Evolutionary conservation across 2,888 invertebrate species (phyloP).

Genomic region (Orchestes rusci): DNA sequence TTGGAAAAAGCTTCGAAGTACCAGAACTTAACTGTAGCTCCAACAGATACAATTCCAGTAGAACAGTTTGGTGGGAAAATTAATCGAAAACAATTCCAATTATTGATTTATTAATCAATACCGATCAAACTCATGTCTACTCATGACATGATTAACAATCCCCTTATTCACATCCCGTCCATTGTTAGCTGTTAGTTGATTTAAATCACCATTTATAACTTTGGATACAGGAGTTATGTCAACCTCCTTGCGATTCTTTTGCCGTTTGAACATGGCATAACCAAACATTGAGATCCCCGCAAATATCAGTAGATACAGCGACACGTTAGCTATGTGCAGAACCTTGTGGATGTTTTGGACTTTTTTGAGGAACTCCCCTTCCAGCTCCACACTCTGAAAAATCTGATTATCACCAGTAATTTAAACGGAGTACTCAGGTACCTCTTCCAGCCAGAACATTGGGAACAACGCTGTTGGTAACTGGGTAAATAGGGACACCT

Average conservation of each 20-base stretch:
- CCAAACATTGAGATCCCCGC: conserved; percentile 39
- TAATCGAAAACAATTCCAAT: too few relatives aligned
- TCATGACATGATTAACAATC: conserved; percentile 30
- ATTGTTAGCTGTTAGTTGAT: conserved; percentile 9
- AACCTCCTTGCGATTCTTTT: conserved; percentile 30
- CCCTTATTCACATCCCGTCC: conserved; percentile 15
- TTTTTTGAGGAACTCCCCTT: conserved; percentile 58
- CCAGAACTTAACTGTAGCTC: too few relatives aligned
- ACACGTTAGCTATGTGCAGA: conserved; percentile 8
- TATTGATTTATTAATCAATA: too few relatives aligned
- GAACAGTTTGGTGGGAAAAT: too few relatives aligned
- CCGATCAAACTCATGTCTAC: conserved; percentile 35
- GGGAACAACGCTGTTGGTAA: conserved; percentile 60
- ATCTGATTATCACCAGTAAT: too few relatives aligned
- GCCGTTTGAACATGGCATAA: conserved; percentile 46
- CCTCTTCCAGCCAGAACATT: conserved; percentile 76
- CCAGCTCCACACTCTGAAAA: conserved; percentile 44
- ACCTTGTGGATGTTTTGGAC: conserved; percentile 51
- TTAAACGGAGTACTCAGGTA: conserved; percentile 1
- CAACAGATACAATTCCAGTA: too few relatives aligned
- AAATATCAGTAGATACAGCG: conserved; percentile 1
- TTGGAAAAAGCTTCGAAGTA: too few relatives aligned
- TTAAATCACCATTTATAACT: conserved; percentile 8
- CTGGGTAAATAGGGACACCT: conserved; percentile 58
- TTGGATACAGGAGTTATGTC: conserved; percentile 11